Evolutionary conservation across 2,113 vertebrate genomes (phyloP), one percentile per base, ranked within the genome.

Genomic region (Daphoenositta chrysoptera): DNA sequence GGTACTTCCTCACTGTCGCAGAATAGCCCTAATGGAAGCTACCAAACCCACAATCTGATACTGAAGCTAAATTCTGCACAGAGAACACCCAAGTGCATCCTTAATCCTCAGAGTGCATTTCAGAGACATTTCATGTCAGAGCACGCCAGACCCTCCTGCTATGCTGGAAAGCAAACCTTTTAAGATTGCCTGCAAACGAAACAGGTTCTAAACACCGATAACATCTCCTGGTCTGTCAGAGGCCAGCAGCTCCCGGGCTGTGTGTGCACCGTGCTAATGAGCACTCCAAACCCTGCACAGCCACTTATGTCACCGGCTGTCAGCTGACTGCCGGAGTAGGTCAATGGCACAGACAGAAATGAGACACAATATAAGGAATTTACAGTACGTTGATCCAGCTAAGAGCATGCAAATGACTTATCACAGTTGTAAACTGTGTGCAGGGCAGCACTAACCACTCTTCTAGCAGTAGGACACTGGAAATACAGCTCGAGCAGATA

Each of bases 281-380:
- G 76, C 24, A 40, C 89, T 33, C 51, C 79, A 56, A 83, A 83
- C 66, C 33, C 70, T 54, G 79, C 89, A 51, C 78, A 57, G 54
- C 12, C 91, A 66, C 50, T 94, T 31, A 16, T 80, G 92, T 54
- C 95, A 95, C 12, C 47, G 10, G 71, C 76, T 42, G 68, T 93
- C 86, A 92, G 85, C 39, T 87, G 90, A 95, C 92, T 53, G 83
- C 40, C 72, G 31, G 48, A 91, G 68, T 14, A 77, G 90, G 78
- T 96, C 87, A 94, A 86, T 18, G 75, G 76, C 89, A 93, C 91
- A 94, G 69, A 68, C 30, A 92, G 89, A 65, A 83, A 57, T 4
- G 31, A 69, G 39, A 87, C 58, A 45, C 57, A 68, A n/a, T 23
- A 72, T 3, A 27, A 83, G 81, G 79, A 73, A 63, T 92, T 88